phyloP scores from a whole-genome alignment of 2,888 invertebrate genomes.

The Megalurothrips usitatus region DNA sequence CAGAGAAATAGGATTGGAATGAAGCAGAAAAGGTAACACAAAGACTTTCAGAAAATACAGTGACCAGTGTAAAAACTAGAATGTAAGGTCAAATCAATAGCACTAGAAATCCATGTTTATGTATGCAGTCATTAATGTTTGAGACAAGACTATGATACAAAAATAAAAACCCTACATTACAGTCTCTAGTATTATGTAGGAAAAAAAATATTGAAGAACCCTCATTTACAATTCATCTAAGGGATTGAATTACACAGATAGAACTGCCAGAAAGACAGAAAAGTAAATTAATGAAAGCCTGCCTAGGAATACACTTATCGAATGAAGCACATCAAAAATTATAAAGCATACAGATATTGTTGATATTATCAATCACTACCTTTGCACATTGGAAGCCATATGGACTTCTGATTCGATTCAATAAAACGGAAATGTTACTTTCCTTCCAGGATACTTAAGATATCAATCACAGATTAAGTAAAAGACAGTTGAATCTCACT shows the following conservation, averaged over 20 bases:
- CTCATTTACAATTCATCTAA: no score
- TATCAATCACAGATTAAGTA: not conserved
- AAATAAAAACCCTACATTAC: no score
- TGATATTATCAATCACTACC: not conserved
- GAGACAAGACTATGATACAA: no score
- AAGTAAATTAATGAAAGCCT: not conserved
- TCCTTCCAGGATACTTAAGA: not conserved
- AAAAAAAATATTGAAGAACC: no score
- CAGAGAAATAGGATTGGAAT: not conserved
- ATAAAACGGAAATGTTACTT: not conserved
- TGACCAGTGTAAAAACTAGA: not conserved
- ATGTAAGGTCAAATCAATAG: not conserved
- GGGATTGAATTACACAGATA: no score
- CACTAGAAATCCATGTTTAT: not conserved
- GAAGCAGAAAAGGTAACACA: not conserved
- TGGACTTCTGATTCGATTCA: no score
- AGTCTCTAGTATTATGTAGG: no score
- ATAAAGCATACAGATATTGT: not conserved
- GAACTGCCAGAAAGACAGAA: not conserved
- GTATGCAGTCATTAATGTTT: no score
- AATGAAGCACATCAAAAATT: not conserved
- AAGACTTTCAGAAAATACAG: not conserved
- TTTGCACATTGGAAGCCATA: no score
- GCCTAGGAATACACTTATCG: not conserved
- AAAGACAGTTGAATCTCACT: not conserved